phyloP scores from a whole-genome alignment of 35 echinoderm and acorn worm genomes.

The Heliocidaris tuberculata region DNA sequence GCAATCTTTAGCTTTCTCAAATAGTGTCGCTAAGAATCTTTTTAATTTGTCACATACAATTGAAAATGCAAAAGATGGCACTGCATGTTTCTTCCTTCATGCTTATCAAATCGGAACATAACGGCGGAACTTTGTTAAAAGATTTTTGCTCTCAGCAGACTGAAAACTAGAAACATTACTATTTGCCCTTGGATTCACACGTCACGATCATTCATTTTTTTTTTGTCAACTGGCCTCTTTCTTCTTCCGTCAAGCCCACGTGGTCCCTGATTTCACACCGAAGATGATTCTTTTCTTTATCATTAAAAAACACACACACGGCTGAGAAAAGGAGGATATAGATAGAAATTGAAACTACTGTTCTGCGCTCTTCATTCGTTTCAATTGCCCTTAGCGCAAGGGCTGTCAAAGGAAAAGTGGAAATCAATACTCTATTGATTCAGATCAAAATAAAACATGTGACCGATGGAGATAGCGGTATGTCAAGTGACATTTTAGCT shows the following conservation, averaged over 20 bases:
- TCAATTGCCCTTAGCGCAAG: not conserved
- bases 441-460: conserved; percentile 11
- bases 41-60: not conserved
- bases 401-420: not conserved
- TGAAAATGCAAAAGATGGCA: not conserved
- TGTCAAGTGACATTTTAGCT: conserved; percentile 17
- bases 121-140: not conserved
- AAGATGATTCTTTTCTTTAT: not conserved
- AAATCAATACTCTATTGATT: not conserved
- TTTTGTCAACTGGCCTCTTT: no score
- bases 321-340: not conserved
- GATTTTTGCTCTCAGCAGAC: not conserved
- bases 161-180: not conserved
- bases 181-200: no score
- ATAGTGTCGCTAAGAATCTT: not conserved
- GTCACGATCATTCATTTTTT: no score
- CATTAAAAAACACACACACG: not conserved
- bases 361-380: not conserved
- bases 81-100: not conserved
- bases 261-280: not conserved
- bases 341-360: not conserved
- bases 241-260: not conserved
- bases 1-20: not conserved
- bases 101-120: not conserved
- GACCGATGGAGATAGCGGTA: not conserved